Base-by-base conservation (phyloP, 2,797 vertebrate species). In the Clarias fuscus region DNA sequence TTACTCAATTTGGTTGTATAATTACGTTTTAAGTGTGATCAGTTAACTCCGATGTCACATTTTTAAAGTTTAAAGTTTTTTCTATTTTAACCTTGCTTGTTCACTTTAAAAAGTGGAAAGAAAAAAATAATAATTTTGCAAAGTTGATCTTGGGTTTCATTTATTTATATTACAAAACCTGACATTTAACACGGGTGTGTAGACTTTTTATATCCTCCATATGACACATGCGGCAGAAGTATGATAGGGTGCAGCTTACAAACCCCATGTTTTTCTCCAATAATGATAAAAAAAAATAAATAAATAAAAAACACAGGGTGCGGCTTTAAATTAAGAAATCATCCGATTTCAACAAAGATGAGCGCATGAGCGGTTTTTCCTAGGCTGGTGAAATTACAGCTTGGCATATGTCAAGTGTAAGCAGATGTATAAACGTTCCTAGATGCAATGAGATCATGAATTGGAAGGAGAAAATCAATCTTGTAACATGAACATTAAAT, bases 191-290 rank as follows among this genome's bases (percentile, higher is more conserved):
- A 53, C 65, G n/a, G 80, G 80, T 67, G 64, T 68, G n/a, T 67
- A 30, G 24, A 68, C n/a, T 48, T 82, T 40, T 65, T 80, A 56
- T 82, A 82, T 22, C 24, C 10, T 56, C 10, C 56, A 27, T 70
- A 70, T 58, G 48, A 82, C 65, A 68, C 0, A 37, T 58, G 81
- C 24, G 13, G 24, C 58, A 37, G 77, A 40, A 59, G 61, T 59
- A 59, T n/a, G 37, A 5, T 64, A 22, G 40, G 43, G 80, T 68
- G 80, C 62, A 82, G 79, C 58, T 79, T 79, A 61, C 30, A 79
- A 79, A 79, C 20, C 24, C 11, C 5, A 4, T 76, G 18, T 27
- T 18, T 20, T n/a, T n/a, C 56, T 33, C 10, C 76, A 37, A 37
- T 15, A 40, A 43, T 48, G 13, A n/a, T 27, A 22, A 64, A 17